Evolutionary conservation across 2,113 vertebrate genomes (phyloP), one percentile per base, ranked within the genome.

Genomic region (Oenanthe oenanthe): DNA sequence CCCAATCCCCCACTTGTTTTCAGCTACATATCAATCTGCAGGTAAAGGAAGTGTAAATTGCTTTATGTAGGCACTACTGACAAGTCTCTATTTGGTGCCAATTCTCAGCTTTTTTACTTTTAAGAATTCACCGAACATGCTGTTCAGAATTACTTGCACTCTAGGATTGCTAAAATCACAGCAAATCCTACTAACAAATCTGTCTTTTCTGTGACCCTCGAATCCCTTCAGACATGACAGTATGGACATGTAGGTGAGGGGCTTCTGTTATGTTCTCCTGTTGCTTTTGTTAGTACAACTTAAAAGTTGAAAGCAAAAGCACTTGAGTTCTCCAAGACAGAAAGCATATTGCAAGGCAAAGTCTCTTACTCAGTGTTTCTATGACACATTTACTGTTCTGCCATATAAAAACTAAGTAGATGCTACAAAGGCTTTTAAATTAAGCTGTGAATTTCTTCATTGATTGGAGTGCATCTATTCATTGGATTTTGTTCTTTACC

Each of bases 41-140:
- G 83, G 65, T 65, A 66, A 72, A 62, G 28, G 43, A 89, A 78
- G 54, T 89, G 38, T 87, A 95, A 96, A 91, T 85, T 94, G 92
- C 92, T 92, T 96, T 94, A 60, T 83, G 61, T 92, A 72, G 89
- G 58, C 67, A 61, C 42, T 87, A 70, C 75, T 89, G 76, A 71
- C 74, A 56, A 91, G 83, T 96, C 50, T 72, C 26, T 80, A 24
- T 90, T 83, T 95, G 68, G 36, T 94, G 89, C 90, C 78, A 92
- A 4, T 93, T 93, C 63, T 86, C 93, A 67, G 51, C 32, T 73
- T 88, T 97, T 86, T 85, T 88, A 72, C 56, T 92, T 95, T 80
- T 88, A 88, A 91, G 53, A 92, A 67, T 87, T 79, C 40, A 15
- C 34, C 71, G 81, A 81, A 79, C 31, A 72, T 67, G n/a, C 88